Percentiles rank a stretch among this genome's conserved stretches.
Conservation (phyloP, 2,797 vertebrate species). For the Pteronotus mesoamericanus region DNA sequence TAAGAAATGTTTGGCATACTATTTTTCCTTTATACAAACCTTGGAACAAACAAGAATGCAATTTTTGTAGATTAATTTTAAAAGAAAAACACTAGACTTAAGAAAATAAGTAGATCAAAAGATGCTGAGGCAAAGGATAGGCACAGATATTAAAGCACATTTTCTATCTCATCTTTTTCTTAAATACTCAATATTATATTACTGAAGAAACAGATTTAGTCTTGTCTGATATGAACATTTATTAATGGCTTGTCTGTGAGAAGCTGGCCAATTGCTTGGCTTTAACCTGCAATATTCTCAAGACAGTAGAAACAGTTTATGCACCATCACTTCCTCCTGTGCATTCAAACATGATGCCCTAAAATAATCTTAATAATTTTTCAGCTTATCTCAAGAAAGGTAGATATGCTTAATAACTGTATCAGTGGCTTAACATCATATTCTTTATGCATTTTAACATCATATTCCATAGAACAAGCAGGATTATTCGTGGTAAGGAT, state of each 20-base stretch:
- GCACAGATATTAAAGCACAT: constrained; percentile 16
- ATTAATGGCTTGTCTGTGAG: constrained; percentile 63
- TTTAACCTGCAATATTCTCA: constrained; percentile 55
- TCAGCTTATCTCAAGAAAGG: constrained; percentile 35
- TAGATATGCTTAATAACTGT: constrained; percentile 44
- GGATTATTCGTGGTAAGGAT: neutral
- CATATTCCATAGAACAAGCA: constrained; percentile 2
- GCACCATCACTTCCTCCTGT: neutral
- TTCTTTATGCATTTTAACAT: neutral
- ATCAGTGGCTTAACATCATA: neutral
- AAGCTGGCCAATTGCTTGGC: constrained; percentile 40
- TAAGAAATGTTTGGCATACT: neutral
- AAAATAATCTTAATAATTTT: constrained; percentile 16
- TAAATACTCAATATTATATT: constrained; percentile 55
- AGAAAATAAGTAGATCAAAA: constrained; percentile 47
- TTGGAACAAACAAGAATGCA: neutral
- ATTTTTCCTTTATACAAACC: neutral
- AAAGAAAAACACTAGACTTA: neutral
- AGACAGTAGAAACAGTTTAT: neutral
- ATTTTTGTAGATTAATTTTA: constrained; percentile 12
- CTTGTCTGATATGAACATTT: constrained; percentile 59
- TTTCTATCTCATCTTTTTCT: constrained; percentile 45
- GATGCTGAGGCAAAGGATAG: neutral
- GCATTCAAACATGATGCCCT: neutral
- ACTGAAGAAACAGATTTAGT: constrained; percentile 61